A percentile compares a stretch with the other conserved stretches of the same genome.
Evolutionary conservation across 2,888 invertebrate species (phyloP).

Genomic region (Thysanoteuthis rhombus): DNA sequence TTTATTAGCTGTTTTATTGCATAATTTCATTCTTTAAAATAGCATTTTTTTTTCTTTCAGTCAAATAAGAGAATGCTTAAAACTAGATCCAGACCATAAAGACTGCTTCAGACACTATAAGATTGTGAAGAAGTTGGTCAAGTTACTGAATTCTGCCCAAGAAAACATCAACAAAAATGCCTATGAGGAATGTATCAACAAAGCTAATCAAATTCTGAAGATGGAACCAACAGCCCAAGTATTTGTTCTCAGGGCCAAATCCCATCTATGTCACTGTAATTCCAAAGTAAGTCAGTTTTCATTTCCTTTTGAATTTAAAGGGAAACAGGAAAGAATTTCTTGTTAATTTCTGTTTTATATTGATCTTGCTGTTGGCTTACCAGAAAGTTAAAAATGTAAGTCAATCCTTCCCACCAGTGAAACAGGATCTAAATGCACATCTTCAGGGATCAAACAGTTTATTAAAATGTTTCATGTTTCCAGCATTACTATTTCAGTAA

Average conservation of each 20-base stretch:
- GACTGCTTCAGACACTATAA: slow-evolving; percentile 96
- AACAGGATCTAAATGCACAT: no score
- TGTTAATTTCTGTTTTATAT: no score
- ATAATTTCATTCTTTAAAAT: no score
- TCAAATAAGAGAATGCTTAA: slow-evolving; percentile 95
- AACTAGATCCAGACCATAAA: slow-evolving; percentile 96
- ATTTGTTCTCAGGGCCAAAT: slow-evolving; percentile 73
- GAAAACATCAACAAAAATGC: slow-evolving; percentile 59
- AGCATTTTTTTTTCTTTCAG: slow-evolving; percentile 68
- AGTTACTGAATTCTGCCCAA: slow-evolving; percentile 72
- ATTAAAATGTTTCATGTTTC: no score
- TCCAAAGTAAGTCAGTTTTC: slow-evolving; percentile 63
- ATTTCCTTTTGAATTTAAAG: neutral
- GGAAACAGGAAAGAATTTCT: no score
- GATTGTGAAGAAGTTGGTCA: slow-evolving; percentile 91
- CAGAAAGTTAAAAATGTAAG: no score
- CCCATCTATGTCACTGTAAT: slow-evolving; percentile 83
- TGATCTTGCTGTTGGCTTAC: no score
- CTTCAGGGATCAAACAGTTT: no score
- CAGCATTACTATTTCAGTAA: no score
- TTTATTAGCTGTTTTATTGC: no score
- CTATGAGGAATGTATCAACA: slow-evolving; percentile 66
- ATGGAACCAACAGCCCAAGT: slow-evolving; percentile 76
- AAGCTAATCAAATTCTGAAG: slow-evolving; percentile 75
- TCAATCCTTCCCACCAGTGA: no score